These are phyloP conservation scores for Epinephelus moara DNA, from an alignment of 2,113 vertebrate genomes.

Conservation along the genomic window DNA sequence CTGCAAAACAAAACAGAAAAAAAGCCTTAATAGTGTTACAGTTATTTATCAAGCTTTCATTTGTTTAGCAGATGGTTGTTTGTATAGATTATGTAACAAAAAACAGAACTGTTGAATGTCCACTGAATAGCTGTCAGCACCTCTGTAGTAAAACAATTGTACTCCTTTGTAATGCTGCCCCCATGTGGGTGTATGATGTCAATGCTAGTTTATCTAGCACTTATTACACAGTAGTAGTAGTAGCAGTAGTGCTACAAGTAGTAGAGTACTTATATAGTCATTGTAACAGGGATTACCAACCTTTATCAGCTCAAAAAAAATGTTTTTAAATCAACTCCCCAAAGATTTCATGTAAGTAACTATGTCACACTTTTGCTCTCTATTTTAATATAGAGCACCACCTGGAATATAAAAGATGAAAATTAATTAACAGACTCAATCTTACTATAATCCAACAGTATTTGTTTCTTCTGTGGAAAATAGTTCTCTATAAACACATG, in stretches of 20 bases:
- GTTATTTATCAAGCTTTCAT: neutral
- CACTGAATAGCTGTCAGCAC: neutral
- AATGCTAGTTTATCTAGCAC: neutral
- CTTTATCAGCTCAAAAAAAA: neutral
- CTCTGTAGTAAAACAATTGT: neutral
- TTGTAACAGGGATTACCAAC: neutral
- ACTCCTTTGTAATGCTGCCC: conserved; percentile 68
- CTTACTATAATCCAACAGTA: neutral
- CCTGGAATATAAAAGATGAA: neutral
- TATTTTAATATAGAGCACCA: neutral
- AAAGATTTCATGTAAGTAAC: neutral
- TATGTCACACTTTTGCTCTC: no score
- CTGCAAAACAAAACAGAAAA: conserved; percentile 72
- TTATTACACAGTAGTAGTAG: neutral
- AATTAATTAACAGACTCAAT: neutral
- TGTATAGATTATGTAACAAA: neutral
- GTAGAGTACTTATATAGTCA: neutral
- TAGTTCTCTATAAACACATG: neutral
- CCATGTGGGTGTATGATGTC: conserved; percentile 68
- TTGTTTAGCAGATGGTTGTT: conserved; percentile 5
- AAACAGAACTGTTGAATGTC: neutral
- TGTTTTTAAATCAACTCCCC: neutral
- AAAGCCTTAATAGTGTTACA: neutral
- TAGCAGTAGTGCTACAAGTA: neutral
- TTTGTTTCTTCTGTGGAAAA: neutral